Conservation (phyloP, 2,113 vertebrate species). For the Chionodraco myersi region DNA sequence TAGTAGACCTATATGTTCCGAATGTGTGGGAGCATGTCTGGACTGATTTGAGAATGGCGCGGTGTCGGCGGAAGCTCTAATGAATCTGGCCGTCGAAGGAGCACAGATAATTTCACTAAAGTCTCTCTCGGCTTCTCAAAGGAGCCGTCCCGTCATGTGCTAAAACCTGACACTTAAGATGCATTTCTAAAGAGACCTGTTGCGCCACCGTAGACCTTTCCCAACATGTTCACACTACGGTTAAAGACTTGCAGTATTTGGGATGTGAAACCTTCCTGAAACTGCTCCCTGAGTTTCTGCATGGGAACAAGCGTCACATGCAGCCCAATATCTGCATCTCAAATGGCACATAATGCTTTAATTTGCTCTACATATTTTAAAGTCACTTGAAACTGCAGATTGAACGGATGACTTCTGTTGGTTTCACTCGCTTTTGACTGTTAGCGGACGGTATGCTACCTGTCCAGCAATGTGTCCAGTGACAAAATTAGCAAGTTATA, state of each 20-base stretch:
- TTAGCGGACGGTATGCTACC: too few species aligned
- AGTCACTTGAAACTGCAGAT: background rate
- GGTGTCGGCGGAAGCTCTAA: background rate
- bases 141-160: background rate
- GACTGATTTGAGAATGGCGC: too few species aligned
- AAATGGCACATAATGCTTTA: background rate
- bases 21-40: constrained; percentile 11
- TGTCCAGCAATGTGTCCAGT: too few species aligned
- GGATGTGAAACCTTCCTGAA: too few species aligned
- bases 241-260: background rate
- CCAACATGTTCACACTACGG: too few species aligned
- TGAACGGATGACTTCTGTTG: background rate
- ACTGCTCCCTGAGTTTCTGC: too few species aligned
- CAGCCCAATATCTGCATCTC: background rate
- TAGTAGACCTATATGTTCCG: background rate
- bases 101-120: constrained; percentile 17
- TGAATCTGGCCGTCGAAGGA: constrained; percentile 29
- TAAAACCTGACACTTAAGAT: constrained; percentile 4
- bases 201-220: background rate
- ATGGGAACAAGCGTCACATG: background rate
- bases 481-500: too few species aligned
- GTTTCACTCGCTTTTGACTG: too few species aligned
- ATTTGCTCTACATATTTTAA: background rate
- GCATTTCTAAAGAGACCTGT: background rate
- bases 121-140: background rate